Evolutionary conservation across 2,797 vertebrate species (phyloP).

Genomic region (Xyrichtys novacula): DNA sequence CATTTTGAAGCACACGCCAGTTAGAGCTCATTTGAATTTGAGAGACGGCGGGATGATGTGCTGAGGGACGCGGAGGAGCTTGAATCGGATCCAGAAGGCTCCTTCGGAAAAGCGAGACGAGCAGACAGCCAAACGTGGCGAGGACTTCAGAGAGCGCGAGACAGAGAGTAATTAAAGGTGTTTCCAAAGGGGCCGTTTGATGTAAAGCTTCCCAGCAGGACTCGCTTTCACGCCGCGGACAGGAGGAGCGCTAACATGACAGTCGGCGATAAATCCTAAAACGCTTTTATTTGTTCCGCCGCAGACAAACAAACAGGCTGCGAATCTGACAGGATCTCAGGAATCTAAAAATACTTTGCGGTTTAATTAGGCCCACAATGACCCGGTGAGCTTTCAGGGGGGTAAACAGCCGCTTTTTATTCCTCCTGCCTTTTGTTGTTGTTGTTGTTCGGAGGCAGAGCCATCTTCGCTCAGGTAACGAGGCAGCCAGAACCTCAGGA

Average conservation of each 20-base stretch:
- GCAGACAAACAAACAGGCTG: constrained; percentile 67
- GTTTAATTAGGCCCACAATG: constrained; percentile 80
- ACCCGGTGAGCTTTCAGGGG: constrained; percentile 62
- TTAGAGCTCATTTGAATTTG: constrained; percentile 46
- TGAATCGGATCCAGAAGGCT: constrained; percentile 55
- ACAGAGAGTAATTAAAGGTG: constrained; percentile 79
- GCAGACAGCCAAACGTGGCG: constrained; percentile 44
- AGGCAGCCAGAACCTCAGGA: constrained; percentile 37
- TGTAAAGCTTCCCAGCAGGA: constrained; percentile 75
- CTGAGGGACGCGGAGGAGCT: constrained; percentile 44
- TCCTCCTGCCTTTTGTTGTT: constrained; percentile 58
- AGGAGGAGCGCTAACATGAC: constrained; percentile 75
- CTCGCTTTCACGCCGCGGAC: constrained; percentile 61
- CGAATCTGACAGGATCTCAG: constrained; percentile 65
- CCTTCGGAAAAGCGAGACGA: constrained; percentile 34
- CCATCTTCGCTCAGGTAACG: constrained; percentile 52
- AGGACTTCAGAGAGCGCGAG: constrained; percentile 54
- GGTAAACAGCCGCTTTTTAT: constrained; percentile 70
- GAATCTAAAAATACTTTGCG: constrained; percentile 73
- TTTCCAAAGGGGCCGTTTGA: constrained; percentile 73
- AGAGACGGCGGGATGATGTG: constrained; percentile 22
- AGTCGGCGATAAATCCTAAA: constrained; percentile 78
- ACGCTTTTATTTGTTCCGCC: constrained; percentile 75
- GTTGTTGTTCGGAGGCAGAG: constrained; percentile 58
- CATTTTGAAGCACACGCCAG: constrained; percentile 10